A percentile compares a stretch with the other conserved stretches of the same genome.
Conservation (phyloP, 2,888 invertebrate species). For the Unio pictorum region DNA sequence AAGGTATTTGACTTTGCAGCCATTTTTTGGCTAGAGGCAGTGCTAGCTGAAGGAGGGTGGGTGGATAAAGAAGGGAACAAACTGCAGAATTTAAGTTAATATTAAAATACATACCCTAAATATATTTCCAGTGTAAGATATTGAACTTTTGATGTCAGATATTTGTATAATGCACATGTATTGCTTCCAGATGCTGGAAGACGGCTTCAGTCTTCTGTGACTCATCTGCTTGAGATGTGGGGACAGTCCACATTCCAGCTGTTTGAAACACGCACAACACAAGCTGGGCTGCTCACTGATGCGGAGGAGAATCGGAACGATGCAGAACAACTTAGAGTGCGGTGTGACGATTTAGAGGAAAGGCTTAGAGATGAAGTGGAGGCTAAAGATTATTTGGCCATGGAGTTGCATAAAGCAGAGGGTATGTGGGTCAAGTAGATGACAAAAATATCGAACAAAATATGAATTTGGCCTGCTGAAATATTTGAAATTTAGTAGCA, state of each 20-base stretch:
- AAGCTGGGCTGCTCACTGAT: slow-evolving; percentile 55
- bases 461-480: neutral
- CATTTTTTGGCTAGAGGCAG: too few species aligned
- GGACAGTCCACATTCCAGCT: slow-evolving; percentile 59
- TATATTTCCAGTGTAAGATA: too few species aligned
- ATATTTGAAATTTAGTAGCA: neutral
- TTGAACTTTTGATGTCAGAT: neutral
- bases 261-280: slow-evolving; percentile 55
- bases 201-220: slow-evolving; percentile 61
- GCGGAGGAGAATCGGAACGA: slow-evolving; percentile 49
- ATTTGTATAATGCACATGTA: neutral
- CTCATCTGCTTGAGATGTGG: slow-evolving; percentile 63
- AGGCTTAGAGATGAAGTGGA: slow-evolving; percentile 56
- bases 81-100: too few species aligned
- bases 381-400: slow-evolving; percentile 66
- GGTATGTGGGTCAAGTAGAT: slow-evolving; percentile 47
- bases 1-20: too few species aligned
- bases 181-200: slow-evolving; percentile 53
- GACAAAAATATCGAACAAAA: too few species aligned
- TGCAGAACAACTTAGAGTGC: slow-evolving; percentile 38
- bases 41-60: too few species aligned
- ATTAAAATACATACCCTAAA: too few species aligned
- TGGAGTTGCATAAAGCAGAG: slow-evolving; percentile 70
- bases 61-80: too few species aligned
- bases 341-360: slow-evolving; percentile 58